Conservation (phyloP, 2,888 invertebrate species). For the Hoplodrina blanda region DNA sequence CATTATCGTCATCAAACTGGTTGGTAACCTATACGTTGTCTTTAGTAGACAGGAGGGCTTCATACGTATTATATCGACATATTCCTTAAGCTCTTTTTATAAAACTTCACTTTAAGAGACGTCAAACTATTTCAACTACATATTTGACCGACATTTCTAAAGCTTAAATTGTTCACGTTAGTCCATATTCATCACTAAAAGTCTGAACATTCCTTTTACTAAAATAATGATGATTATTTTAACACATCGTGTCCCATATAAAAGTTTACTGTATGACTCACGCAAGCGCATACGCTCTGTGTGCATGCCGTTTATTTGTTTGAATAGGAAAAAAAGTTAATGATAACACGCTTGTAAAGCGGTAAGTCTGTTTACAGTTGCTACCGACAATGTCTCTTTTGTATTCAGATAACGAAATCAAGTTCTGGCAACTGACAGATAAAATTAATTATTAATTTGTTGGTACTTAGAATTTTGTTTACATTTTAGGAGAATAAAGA, state of each 20-base stretch:
- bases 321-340: slow-evolving; percentile 32
- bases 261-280: slow-evolving; percentile 6
- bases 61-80: no score
- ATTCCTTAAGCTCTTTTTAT: no score
- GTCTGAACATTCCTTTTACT: not conserved
- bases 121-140: no score
- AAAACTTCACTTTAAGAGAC: no score
- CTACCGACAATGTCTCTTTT: slow-evolving; percentile 51
- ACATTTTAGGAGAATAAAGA: slow-evolving; percentile 12
- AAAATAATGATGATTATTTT: slow-evolving; percentile 13
- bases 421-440: slow-evolving; percentile 54
- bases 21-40: no score
- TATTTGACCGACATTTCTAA: no score
- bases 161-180: no score
- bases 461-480: slow-evolving; percentile 39
- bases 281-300: not conserved
- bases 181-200: not conserved
- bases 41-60: not conserved
- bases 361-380: slow-evolving; percentile 48
- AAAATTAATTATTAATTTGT: slow-evolving; percentile 37
- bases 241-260: not conserved
- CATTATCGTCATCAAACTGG: not conserved
- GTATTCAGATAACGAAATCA: slow-evolving; percentile 51
- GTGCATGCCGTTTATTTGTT: slow-evolving; percentile 13
- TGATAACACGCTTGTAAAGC: slow-evolving; percentile 47